Conservation (phyloP, 2,888 invertebrate genomes). For the Caradrina kadenii region DNA sequence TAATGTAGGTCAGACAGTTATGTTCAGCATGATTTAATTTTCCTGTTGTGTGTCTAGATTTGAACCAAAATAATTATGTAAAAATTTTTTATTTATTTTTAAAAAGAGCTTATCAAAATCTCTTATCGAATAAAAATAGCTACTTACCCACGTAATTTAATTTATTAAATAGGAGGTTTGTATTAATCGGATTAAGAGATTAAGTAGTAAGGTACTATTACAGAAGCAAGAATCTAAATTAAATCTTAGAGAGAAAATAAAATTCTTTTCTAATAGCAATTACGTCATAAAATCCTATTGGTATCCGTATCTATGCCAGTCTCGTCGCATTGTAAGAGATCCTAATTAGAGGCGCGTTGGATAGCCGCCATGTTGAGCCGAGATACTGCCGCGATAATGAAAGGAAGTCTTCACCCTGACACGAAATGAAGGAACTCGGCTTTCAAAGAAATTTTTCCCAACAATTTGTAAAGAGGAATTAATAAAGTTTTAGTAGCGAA, state of each 20-base stretch:
- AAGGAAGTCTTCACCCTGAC: conserved; percentile 29
- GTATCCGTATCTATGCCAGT: conserved; percentile 22
- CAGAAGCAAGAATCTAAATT: neutral
- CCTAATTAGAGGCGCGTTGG: conserved; percentile 52
- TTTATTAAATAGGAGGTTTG: no score
- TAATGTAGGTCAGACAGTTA: conserved; percentile 6
- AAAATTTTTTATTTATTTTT: no score
- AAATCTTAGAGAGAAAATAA: conserved; percentile 6
- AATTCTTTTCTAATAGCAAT: conserved; percentile 11
- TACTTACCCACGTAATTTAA: no score
- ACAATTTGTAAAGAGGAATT: conserved; percentile 34
- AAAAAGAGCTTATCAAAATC: no score
- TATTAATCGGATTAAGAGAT: no score
- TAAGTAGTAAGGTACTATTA: no score
- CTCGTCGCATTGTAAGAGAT: conserved; percentile 38
- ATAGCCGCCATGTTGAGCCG: conserved; percentile 35
- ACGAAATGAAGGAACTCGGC: conserved; percentile 21
- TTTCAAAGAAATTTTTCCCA: conserved; percentile 35
- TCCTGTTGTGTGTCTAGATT: no score
- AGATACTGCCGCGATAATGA: conserved; percentile 45
- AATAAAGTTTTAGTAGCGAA: conserved; percentile 8
- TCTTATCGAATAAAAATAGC: no score
- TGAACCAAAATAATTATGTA: no score
- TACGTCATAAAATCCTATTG: conserved; percentile 27
- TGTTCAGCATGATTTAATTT: conserved; percentile 6